These are phyloP conservation scores for Galeopterus variegatus DNA, from an alignment of 2,113 vertebrate species.

Conservation along the genomic window DNA sequence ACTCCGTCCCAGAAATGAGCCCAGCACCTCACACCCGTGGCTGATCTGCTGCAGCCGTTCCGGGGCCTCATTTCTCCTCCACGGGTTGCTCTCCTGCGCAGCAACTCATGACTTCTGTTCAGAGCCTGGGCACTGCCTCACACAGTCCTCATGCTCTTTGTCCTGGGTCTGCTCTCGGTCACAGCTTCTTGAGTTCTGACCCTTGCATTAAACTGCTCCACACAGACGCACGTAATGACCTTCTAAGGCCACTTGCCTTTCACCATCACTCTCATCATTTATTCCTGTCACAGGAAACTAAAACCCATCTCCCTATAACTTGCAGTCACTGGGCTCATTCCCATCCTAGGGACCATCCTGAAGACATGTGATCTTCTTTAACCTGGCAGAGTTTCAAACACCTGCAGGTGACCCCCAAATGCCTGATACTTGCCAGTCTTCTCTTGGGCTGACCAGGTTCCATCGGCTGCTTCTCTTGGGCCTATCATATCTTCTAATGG, in stretches of 20 bases:
- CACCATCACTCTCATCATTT: neutral
- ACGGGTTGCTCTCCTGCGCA: neutral
- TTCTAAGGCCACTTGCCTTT: neutral
- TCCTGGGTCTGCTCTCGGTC: neutral
- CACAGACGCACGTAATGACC: neutral
- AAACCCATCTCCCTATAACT: neutral
- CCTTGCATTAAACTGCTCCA: neutral
- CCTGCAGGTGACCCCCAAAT: neutral
- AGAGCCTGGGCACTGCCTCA: neutral
- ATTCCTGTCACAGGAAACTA: neutral
- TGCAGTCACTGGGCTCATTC: neutral
- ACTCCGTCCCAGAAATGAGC: neutral
- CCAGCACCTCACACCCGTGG: neutral
- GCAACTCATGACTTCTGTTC: neutral
- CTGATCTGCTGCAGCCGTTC: neutral
- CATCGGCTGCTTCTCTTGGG: neutral
- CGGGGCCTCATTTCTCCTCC: neutral
- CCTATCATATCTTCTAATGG: no score
- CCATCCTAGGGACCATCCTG: neutral
- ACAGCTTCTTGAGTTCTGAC: neutral
- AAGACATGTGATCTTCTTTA: neutral
- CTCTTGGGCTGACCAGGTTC: neutral
- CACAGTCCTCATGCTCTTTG: neutral
- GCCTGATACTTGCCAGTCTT: neutral
- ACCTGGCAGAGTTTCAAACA: neutral